Percentiles rank a stretch among this genome's conserved stretches.
phyloP scores from a whole-genome alignment of 2,888 invertebrate species.

The Poecilus cupreus region DNA sequence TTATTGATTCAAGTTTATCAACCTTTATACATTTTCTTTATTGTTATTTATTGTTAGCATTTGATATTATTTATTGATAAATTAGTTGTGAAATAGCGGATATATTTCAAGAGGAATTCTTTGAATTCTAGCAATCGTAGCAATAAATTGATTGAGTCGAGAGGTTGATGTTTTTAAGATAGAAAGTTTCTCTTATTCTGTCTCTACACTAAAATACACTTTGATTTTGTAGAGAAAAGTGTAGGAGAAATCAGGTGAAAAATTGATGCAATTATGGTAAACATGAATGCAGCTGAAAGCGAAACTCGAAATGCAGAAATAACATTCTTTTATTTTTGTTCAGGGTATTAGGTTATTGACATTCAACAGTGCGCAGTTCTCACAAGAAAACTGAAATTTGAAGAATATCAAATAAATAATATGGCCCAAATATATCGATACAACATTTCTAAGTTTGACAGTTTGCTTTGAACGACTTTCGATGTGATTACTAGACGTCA shows the following conservation, averaged over 20 bases:
- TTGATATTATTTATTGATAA: background rate
- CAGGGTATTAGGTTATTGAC: no score
- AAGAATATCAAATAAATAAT: no score
- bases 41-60: background rate
- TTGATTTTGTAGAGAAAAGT: background rate
- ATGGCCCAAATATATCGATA: no score
- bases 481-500: no score
- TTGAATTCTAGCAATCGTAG: background rate
- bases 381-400: no score
- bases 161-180: background rate
- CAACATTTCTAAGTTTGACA: no score
- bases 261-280: background rate
- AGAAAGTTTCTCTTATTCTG: background rate
- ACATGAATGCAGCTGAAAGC: background rate
- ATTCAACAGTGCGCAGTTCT: no score
- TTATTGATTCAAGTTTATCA: constrained; percentile 24
- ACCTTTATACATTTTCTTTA: background rate
- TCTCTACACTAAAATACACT: background rate
- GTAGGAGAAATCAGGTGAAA: background rate
- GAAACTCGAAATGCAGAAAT: no score
- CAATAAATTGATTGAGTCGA: background rate
- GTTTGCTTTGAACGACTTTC: no score
- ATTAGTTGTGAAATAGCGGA: background rate
- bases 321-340: no score
- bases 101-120: background rate